These are phyloP conservation scores for Belgica antarctica DNA, from an alignment of 2,888 invertebrate genomes.

Conservation along the genomic window DNA sequence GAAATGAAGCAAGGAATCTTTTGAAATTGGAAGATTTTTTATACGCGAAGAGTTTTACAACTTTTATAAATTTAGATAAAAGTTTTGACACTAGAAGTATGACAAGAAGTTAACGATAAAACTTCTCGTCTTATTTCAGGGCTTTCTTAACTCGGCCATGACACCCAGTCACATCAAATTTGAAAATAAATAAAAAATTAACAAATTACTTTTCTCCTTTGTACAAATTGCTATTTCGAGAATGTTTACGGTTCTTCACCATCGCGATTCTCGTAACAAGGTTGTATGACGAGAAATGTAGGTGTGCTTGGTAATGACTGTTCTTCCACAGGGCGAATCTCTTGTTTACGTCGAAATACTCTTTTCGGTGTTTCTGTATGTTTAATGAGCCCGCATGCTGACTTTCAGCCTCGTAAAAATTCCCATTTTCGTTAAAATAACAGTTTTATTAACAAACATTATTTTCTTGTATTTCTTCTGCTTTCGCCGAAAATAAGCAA, in stretches of 20 bases:
- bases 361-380: background rate
- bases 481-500: background rate
- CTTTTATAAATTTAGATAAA: too few species aligned
- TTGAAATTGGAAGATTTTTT: too few species aligned
- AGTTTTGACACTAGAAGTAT: too few species aligned
- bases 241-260: background rate
- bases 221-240: background rate
- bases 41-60: too few species aligned
- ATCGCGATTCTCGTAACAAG: background rate
- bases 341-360: background rate
- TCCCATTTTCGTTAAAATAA: background rate
- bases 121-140: too few species aligned
- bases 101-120: too few species aligned
- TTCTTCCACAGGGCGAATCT: conserved; percentile 3
- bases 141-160: too few species aligned
- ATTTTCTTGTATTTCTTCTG: background rate
- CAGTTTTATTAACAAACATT: conserved; percentile 1
- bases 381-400: conserved; percentile 39
- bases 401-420: background rate
- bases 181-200: background rate
- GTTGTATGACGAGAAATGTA: conserved; percentile 21
- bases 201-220: background rate
- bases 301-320: conserved; percentile 30
- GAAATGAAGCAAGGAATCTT: too few species aligned
- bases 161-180: too few species aligned